Evolutionary conservation across 2,888 invertebrate genomes (phyloP).

Genomic region (Craniophora ligustri): DNA sequence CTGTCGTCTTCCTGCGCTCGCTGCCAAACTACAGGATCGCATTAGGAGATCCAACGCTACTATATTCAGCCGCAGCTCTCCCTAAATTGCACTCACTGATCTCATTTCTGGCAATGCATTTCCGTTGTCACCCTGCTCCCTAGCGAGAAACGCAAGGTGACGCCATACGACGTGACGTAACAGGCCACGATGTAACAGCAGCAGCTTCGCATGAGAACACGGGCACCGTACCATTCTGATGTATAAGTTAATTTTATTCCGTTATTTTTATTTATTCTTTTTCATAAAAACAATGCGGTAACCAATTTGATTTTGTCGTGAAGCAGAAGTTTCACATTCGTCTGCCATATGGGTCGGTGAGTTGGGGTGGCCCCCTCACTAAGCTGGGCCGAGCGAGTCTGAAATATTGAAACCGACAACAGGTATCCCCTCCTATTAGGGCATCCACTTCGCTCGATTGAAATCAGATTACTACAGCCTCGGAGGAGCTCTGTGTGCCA

Average conservation of each 20-base stretch:
- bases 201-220: background rate
- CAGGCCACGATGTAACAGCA: background rate
- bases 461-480: slow-evolving; percentile 22
- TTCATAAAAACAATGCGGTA: no score
- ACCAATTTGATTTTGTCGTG: background rate
- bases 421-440: slow-evolving; percentile 12
- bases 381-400: slow-evolving; percentile 16
- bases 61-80: slow-evolving; percentile 20
- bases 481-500: background rate
- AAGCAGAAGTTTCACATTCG: background rate
- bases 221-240: no score
- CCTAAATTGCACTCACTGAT: slow-evolving; percentile 20
- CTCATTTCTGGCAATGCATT: slow-evolving; percentile 5
- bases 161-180: background rate
- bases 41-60: slow-evolving; percentile 14
- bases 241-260: no score
- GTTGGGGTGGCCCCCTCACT: background rate
- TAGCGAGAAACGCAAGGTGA: background rate
- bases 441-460: slow-evolving; percentile 13
- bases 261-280: no score
- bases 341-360: background rate
- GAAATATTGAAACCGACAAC: slow-evolving; percentile 31
- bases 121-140: background rate
- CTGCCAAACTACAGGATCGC: slow-evolving; percentile 43
- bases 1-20: slow-evolving; percentile 67